phyloP scores from a whole-genome alignment of 2,888 invertebrate species.

The Parthenolecanium corni region DNA sequence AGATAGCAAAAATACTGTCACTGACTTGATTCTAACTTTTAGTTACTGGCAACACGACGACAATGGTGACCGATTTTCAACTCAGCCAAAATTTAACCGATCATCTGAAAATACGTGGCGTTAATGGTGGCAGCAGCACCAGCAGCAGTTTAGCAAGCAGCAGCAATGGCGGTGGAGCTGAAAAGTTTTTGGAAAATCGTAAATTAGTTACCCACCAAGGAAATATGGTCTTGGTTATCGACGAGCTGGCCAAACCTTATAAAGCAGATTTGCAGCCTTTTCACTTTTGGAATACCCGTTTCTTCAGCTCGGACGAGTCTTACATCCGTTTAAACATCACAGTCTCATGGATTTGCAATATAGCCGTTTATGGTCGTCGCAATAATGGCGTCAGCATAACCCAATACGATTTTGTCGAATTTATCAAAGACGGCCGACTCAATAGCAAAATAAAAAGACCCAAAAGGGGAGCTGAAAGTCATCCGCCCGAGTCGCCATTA shows the following conservation, averaged over 20 bases:
- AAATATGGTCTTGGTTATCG: constrained; percentile 64
- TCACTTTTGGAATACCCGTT: constrained; percentile 88
- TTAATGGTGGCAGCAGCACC: neutral
- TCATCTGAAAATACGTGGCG: constrained; percentile 11
- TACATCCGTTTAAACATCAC: constrained; percentile 81
- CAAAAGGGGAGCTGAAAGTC: constrained; percentile 19
- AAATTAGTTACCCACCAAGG: constrained; percentile 45
- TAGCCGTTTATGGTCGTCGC: constrained; percentile 88
- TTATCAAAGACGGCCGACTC: constrained; percentile 73
- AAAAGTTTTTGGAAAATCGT: constrained; percentile 22
- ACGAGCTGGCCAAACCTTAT: constrained; percentile 61
- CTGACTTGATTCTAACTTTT: neutral
- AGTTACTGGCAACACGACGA: constrained; percentile 19
- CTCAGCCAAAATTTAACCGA: constrained; percentile 15
- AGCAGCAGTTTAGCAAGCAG: neutral
- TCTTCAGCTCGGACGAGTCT: constrained; percentile 79
- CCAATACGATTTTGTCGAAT: constrained; percentile 92
- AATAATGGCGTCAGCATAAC: constrained; percentile 94
- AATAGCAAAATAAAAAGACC: constrained; percentile 38
- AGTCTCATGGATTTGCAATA: constrained; percentile 82
- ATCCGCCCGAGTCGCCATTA: constrained; percentile 3
- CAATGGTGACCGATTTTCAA: constrained; percentile 13
- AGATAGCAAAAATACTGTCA: too few species aligned
- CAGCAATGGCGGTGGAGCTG: neutral
- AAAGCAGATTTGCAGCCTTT: constrained; percentile 56